Evolutionary conservation across 2,113 vertebrate genomes (phyloP), one percentile per base, ranked within the genome.

Genomic region (Spilogale gracilis): DNA sequence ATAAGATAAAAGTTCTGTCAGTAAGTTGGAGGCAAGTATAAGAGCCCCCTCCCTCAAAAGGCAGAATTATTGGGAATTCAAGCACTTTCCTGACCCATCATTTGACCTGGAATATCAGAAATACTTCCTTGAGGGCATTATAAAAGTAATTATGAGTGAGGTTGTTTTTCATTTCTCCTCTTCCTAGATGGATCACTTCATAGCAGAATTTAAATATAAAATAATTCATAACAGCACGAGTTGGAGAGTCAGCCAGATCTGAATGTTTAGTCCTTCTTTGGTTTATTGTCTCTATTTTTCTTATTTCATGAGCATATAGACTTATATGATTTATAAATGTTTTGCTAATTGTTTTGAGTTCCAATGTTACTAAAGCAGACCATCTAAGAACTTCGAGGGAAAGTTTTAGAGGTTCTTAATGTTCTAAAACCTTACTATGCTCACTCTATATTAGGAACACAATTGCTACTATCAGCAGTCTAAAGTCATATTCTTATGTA

Each of bases 321-420:
- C 58, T 48, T 63, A 27, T 7, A 21, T 74, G 84, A 84, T 54
- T 94, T 93, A 48, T 61, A 73, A 13, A 14, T 92, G 23, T 91
- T 80, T 82, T 27, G 60, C 73, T 78, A 14, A 48, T 71, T 32
- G 5, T 58, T 96, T 89, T 32, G 30, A 73, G 73, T 67, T 92
- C 25, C 6, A 20, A 7, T 79, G 25, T 86, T 58, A 69, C 16
- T 87, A 94, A 67, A 87, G 48, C 11, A 88, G 45, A 61, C 23
- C 78, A 45, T 60, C 82, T 95, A 50, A 92, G 83, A 78, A 83
- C 52, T 45, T 27, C 21, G 11, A 93, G 65, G 93, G 43, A 91
- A 32, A 14, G 43, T 80, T 80, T 76, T 82, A 48, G 92, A 61
- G 20, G 20, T 60, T 61, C 83, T 67, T 25, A 56, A 54, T 69